Evolutionary conservation across 1,140 invertebrate genomes (phyloP).

Genomic region (Octopus bimaculoides): DNA sequence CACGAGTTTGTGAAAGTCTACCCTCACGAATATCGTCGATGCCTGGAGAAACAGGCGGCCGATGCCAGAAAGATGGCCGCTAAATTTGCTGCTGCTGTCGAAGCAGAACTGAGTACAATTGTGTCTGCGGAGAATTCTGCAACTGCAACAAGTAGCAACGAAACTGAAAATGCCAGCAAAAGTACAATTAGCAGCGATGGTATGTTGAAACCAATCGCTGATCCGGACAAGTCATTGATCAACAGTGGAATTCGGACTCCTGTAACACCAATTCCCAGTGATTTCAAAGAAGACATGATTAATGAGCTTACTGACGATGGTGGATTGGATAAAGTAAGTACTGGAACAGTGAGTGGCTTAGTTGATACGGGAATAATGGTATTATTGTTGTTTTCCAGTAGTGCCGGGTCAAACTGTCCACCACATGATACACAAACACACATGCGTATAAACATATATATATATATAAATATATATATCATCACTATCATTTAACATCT

Average conservation of each 20-base stretch:
- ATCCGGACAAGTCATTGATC: conserved; percentile 6
- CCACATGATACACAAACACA: no score
- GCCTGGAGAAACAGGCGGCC: conserved; percentile 65
- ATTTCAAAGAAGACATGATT: conserved; percentile 46
- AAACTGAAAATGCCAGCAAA: neutral
- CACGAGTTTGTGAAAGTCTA: conserved; percentile 92
- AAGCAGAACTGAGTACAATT: neutral
- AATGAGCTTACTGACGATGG: conserved; percentile 38
- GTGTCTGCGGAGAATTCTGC: neutral
- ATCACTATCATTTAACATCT: no score
- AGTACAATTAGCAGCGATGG: neutral
- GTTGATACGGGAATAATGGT: no score
- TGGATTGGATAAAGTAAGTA: neutral
- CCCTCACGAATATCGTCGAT: conserved; percentile 94
- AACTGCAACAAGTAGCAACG: neutral
- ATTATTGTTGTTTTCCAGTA: no score
- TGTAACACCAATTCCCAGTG: conserved; percentile 20
- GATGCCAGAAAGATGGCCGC: conserved; percentile 8
- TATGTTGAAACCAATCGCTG: conserved; percentile 6
- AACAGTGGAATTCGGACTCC: conserved; percentile 4
- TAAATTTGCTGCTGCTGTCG: neutral
- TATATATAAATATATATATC: no score
- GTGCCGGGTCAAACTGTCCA: no score
- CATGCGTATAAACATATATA: no score
- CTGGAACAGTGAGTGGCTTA: neutral